Percentiles rank a stretch among this genome's conserved stretches.
Conservation (phyloP, 2,113 vertebrate genomes). For the Penelope pileata region DNA sequence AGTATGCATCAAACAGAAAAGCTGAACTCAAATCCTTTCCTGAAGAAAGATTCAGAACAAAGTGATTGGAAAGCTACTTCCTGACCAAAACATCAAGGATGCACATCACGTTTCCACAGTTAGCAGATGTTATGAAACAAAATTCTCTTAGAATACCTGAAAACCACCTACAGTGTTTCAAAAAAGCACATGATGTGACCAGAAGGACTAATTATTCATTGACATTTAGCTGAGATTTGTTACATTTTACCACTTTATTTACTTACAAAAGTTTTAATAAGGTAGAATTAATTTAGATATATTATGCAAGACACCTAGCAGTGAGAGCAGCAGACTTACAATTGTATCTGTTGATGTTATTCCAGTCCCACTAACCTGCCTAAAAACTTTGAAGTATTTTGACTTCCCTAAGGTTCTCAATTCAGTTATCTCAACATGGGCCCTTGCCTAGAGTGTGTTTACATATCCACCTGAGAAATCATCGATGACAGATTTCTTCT, state of each 20-base stretch:
- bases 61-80: neutral
- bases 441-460: neutral
- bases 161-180: neutral
- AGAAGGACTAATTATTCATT: neutral
- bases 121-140: neutral
- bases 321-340: neutral
- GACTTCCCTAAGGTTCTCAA: neutral
- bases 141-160: neutral
- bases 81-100: neutral
- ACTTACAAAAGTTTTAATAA: neutral
- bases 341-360: neutral
- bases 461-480: neutral
- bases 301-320: neutral
- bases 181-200: neutral
- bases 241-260: neutral
- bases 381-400: neutral
- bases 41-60: neutral
- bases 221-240: neutral
- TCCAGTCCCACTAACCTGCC: neutral
- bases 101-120: neutral
- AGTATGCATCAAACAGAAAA: neutral
- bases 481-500: neutral
- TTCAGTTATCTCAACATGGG: neutral
- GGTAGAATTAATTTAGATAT: neutral
- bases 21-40: neutral